phyloP scores from a whole-genome alignment of 2,113 vertebrate species.

The Rhea pennata region DNA sequence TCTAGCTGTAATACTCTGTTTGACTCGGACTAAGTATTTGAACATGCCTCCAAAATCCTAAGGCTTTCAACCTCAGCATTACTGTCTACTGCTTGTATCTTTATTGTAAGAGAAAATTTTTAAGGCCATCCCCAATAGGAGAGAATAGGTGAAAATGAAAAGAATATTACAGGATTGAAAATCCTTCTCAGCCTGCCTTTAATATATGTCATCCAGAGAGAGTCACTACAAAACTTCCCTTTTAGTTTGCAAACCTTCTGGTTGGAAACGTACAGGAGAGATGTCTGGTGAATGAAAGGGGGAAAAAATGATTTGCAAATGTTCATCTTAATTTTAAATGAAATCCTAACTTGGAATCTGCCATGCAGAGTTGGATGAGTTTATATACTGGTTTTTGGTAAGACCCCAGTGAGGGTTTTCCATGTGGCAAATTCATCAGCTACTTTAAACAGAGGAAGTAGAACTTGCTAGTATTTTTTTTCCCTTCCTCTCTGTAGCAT shows the following conservation, averaged over 20 bases:
- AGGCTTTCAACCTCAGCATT: slow-evolving; percentile 8
- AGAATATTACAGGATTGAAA: not conserved
- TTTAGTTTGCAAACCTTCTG: not conserved
- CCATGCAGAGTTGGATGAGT: not conserved
- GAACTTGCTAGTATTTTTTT: not conserved
- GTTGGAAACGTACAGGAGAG: not conserved
- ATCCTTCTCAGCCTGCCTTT: not conserved
- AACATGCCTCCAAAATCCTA: not conserved
- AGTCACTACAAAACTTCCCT: not conserved
- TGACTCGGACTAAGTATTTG: not conserved
- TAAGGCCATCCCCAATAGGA: not conserved
- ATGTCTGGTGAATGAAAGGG: not conserved
- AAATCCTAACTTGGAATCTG: not conserved
- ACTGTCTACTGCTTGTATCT: not conserved
- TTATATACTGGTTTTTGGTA: not conserved
- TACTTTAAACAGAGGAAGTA: not conserved
- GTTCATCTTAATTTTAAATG: not conserved
- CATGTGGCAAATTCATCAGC: not conserved
- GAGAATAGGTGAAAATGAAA: not conserved
- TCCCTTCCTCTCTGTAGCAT: not conserved
- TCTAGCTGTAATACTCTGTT: not conserved
- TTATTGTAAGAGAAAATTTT: not conserved
- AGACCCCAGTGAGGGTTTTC: not conserved
- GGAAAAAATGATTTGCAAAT: not conserved
- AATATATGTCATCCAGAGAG: not conserved